Evolutionary conservation across 2,797 vertebrate genomes (phyloP).

Genomic region (Potorous gilbertii): DNA sequence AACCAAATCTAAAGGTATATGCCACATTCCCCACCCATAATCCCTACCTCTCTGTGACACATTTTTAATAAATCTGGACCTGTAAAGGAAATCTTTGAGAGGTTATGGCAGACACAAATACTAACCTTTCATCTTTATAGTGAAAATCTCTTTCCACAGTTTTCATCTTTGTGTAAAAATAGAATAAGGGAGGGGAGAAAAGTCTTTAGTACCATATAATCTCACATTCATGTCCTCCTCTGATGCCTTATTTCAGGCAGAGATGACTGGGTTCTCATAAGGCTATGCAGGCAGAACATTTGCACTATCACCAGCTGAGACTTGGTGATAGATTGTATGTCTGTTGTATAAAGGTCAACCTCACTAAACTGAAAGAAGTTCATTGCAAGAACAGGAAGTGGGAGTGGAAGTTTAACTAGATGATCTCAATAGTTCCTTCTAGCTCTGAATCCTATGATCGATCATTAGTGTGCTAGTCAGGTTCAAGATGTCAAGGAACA

Average conservation of each 20-base stretch:
- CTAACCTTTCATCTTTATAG: not conserved
- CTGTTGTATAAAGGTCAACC: not conserved
- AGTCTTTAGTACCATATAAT: not conserved
- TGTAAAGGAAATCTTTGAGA: not conserved
- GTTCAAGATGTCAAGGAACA: not conserved
- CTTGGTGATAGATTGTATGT: not conserved
- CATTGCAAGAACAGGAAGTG: not conserved
- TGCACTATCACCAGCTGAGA: not conserved
- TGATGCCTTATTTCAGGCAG: not conserved
- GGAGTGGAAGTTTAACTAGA: not conserved
- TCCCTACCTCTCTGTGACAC: not conserved
- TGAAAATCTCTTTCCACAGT: not conserved
- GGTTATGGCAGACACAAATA: not conserved
- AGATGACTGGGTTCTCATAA: not conserved
- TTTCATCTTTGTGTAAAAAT: not conserved
- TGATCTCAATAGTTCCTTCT: not conserved
- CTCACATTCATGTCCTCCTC: not conserved
- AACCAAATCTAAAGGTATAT: not conserved
- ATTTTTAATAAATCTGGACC: not conserved
- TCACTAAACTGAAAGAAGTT: not conserved
- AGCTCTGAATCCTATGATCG: not conserved
- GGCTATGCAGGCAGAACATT: not conserved
- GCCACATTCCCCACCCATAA: not conserved
- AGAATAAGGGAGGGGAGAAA: not conserved
- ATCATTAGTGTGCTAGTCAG: not conserved